Base-by-base conservation (phyloP, 1,140 invertebrate genomes). In the Drosophila biarmipes region DNA sequence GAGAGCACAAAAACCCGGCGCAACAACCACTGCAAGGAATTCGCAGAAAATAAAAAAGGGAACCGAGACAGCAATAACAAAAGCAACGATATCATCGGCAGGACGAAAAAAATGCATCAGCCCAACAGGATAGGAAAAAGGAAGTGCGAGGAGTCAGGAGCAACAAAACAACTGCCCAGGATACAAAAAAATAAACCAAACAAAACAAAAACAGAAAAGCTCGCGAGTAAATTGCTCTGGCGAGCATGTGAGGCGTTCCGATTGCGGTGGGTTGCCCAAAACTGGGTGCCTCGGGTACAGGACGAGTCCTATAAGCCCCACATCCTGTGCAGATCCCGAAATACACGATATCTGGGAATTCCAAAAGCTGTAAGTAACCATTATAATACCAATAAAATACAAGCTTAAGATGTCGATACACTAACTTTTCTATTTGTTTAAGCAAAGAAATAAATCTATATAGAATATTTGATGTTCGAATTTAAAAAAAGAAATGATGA, bases 221-320 rank as follows among this genome's bases (percentile, higher is more conserved):
- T 19, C 73, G 68, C 59, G 73, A 85, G 81, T 86, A 86, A 85
- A 85, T 86, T 86, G 80, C 81, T 73, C 58, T 64, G 62, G 76
- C 80, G 49, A 66, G 54, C 63, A 63, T 68, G 71, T 80, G 78
- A 62, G 62, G 52, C 71, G 62, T 75, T 63, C 48, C 69, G 59
- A 73, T 73, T 64, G 58, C 52, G 45, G 58, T 43, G 53, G 37
- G 40, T 64, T 57, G 69, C 58, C 21, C 58, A 73, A 42, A 49
- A 74, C 58, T 46, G 72, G 72, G 72, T 74, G 42, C 24, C 24
- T 4, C 4, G 21, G 21, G 21, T 21, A 21, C 4, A 21, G 2
- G 2, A 2, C 4, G 21, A 21, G 4, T 24, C 24, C 3, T 3
- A 24, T 2, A 24, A 29, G 4, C 11, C 19, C 0, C 8, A 43